Base-by-base conservation (phyloP, 2,888 invertebrate genomes). In the Caradrina kadenii region DNA sequence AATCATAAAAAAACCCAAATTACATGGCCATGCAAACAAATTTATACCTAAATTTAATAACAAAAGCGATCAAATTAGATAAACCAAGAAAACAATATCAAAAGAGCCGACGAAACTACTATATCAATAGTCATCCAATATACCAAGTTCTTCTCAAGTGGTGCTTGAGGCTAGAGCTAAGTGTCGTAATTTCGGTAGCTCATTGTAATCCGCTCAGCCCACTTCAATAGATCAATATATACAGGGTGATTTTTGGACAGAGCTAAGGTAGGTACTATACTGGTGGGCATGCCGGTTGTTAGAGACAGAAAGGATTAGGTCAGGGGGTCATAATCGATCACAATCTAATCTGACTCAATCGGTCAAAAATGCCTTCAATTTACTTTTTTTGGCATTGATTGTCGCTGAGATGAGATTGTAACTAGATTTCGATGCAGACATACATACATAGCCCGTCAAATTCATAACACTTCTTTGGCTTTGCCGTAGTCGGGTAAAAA, bases 211-310 rank as follows among this genome's bases (percentile, higher is more conserved):
- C 70, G 10, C 53, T 76, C 26, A 53, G 48, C 17, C 13, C 31
- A 63, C 59, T 64, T 76, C 68, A 73, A 77, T 53, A 68, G 68
- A 70, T 73, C 31, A 69, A 68, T 59, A 73, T 63, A 63, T 54
- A 66, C 58, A 74, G 39, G 45, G 17, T 6, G 45, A 5, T 45
- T 45, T 45, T 45, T 45, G 3, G 4, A 45, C 17, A 39, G 2
- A 8, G 39, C 4, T 13, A 39, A 17, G 17, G 45, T 45, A 17
- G 17, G 45, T 45, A 45, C 17, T 45, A 17, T 17, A 0, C 4
- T 26, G 26, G 15, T 42, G 13, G 13, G 1, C 17, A 17, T 45
- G 45, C 0, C 17, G 17, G 4, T 6, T 4, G 45, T 45, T 5
- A 17, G 45, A 45, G 45, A 17, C 1, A 45, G 45, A 6, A 45